Conservation (phyloP, 2,797 vertebrate species). For the Syncerus caffer region DNA sequence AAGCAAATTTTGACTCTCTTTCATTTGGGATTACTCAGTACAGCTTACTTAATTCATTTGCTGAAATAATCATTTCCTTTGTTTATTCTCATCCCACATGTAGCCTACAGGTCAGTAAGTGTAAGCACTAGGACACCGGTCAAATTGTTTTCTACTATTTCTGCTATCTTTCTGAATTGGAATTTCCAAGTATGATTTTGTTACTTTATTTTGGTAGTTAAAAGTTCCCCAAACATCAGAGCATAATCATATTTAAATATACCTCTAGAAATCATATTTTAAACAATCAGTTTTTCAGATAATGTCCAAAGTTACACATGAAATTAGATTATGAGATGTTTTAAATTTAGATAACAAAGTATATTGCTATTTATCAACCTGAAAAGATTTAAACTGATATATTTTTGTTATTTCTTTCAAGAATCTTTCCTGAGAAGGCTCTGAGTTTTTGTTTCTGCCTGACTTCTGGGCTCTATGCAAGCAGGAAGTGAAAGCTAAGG, state of each 20-base stretch:
- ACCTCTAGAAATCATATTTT: constrained; percentile 1
- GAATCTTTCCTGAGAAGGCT: background rate
- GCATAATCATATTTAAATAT: background rate
- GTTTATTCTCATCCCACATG: constrained; percentile 43
- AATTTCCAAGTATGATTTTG: constrained; percentile 18
- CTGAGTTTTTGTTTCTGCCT: background rate
- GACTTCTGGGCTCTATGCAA: background rate
- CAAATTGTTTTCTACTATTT: constrained; percentile 24
- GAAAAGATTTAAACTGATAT: constrained; percentile 11
- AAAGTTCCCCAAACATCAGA: background rate
- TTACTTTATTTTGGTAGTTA: constrained; percentile 8
- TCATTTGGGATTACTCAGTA: constrained; percentile 26
- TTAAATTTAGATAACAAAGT: background rate
- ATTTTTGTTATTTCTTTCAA: constrained; percentile 24
- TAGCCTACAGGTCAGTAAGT: background rate
- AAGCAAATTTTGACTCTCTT: background rate
- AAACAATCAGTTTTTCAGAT: background rate
- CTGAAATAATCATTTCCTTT: constrained; percentile 51
- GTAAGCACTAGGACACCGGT: background rate
- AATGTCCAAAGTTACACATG: background rate
- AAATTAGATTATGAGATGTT: background rate
- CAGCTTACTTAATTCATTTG: constrained; percentile 45
- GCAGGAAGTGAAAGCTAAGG: background rate
- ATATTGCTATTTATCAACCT: background rate
- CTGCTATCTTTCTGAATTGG: constrained; percentile 10